Percentiles rank a stretch among this genome's conserved stretches.
Conservation (phyloP, 2,888 invertebrate genomes). For the Syrista parreyssii region DNA sequence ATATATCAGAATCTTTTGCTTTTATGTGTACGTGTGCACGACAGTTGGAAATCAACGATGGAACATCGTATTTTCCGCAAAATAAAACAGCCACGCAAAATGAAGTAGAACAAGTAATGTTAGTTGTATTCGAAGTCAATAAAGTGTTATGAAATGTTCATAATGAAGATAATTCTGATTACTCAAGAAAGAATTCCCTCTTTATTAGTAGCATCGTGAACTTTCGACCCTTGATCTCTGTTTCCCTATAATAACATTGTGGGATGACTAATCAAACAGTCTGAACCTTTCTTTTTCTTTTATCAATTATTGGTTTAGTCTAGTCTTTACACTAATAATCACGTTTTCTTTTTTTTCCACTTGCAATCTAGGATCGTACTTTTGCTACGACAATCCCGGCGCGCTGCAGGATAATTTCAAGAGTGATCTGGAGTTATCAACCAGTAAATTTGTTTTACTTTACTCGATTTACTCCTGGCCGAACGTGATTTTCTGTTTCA, state of each 20-base stretch:
- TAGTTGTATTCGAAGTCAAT: neutral
- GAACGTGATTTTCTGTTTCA: conserved; percentile 93
- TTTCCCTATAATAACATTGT: conserved; percentile 8
- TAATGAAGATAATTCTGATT: neutral
- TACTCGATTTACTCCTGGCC: conserved; percentile 99
- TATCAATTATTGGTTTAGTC: neutral
- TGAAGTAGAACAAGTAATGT: neutral
- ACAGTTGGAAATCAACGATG: neutral
- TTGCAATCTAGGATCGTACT: conserved; percentile 86
- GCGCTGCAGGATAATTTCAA: conserved; percentile 91
- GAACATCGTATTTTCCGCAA: neutral
- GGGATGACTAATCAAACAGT: neutral
- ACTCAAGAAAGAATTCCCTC: neutral
- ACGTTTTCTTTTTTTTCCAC: conserved; percentile 10
- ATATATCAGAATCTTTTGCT: neutral
- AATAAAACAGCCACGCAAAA: neutral
- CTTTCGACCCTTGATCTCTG: conserved; percentile 11
- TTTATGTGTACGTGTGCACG: neutral
- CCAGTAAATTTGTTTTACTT: conserved; percentile 85
- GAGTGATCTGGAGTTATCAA: conserved; percentile 81
- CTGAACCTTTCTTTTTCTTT: neutral
- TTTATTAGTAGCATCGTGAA: neutral
- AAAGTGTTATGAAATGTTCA: neutral
- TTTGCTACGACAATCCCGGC: conserved; percentile 97
- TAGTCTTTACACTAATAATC: neutral